Percentiles rank a stretch among this genome's conserved stretches.
phyloP scores from a whole-genome alignment of 1,140 invertebrate genomes.

The Zaprionus tsacasi region DNA sequence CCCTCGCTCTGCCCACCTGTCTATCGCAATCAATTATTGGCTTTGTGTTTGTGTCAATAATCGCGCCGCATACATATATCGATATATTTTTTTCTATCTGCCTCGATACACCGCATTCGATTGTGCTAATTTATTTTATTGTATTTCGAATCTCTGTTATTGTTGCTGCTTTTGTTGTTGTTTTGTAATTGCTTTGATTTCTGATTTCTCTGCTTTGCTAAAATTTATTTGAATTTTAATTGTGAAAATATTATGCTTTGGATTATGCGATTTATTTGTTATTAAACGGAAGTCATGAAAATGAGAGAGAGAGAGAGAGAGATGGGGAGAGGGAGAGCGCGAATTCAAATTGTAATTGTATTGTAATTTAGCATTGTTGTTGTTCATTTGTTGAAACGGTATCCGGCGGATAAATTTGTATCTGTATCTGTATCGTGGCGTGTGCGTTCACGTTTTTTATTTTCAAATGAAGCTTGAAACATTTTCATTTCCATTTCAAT shows the following conservation, averaged over 20 bases:
- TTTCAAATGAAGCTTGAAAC: slow-evolving; percentile 81
- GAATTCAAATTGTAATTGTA: slow-evolving; percentile 66
- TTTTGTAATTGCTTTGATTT: slow-evolving; percentile 76
- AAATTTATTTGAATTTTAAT: slow-evolving; percentile 84
- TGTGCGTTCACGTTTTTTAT: slow-evolving; percentile 37
- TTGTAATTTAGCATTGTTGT: slow-evolving; percentile 71
- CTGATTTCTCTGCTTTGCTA: slow-evolving; percentile 57
- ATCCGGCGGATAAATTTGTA: slow-evolving; percentile 74
- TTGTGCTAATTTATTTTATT: slow-evolving; percentile 82
- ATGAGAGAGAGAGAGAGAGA: slow-evolving; percentile 6
- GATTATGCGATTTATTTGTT: slow-evolving; percentile 84
- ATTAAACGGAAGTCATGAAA: slow-evolving; percentile 83
- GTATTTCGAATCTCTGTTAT: slow-evolving; percentile 51
- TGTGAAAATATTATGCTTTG: slow-evolving; percentile 78
- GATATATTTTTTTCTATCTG: slow-evolving; percentile 28
- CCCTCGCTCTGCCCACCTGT: not conserved
- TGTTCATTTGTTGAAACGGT: slow-evolving; percentile 79
- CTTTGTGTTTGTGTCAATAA: slow-evolving; percentile 79
- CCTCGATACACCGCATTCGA: slow-evolving; percentile 44
- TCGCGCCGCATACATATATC: slow-evolving; percentile 34
- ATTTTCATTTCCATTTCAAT: slow-evolving; percentile 61
- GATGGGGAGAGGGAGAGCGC: too few relatives aligned
- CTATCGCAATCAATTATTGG: slow-evolving; percentile 55
- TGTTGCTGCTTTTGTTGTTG: slow-evolving; percentile 29
- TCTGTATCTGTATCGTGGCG: not conserved